These are phyloP conservation scores for Prinia subflava DNA, from an alignment of 2,113 vertebrate species.

Conservation along the genomic window DNA sequence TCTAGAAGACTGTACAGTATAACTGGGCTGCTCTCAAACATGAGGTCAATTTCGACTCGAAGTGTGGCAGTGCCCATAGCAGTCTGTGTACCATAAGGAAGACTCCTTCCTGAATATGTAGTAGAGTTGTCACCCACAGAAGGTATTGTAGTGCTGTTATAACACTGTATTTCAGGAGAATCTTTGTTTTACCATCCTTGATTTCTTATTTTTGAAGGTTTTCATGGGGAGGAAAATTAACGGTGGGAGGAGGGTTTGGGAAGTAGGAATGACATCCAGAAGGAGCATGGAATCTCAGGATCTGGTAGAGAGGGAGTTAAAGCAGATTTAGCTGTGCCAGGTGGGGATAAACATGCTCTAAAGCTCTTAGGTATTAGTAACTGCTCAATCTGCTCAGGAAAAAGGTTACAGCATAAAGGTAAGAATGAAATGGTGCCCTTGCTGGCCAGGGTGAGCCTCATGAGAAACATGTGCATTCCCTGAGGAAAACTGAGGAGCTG, in stretches of 20 bases:
- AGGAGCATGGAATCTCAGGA: not conserved
- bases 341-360: not conserved
- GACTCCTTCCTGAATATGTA: not conserved
- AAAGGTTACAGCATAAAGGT: not conserved
- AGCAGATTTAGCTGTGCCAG: not conserved
- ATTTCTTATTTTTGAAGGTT: not conserved
- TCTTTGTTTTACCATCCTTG: not conserved
- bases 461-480: not conserved
- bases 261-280: not conserved
- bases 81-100: not conserved
- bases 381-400: not conserved
- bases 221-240: not conserved
- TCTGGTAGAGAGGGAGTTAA: not conserved
- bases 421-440: not conserved
- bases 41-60: not conserved
- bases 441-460: not conserved
- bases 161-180: not conserved
- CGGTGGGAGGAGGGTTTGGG: not conserved
- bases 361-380: not conserved
- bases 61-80: not conserved
- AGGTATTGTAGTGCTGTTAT: not conserved
- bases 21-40: not conserved
- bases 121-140: not conserved
- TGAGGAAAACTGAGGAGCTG: not conserved
- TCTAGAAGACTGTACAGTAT: not conserved